A percentile compares a stretch with the other conserved stretches of the same genome.
Conservation (phyloP, 2,113 vertebrate species). For the Cromileptes altivelis region DNA sequence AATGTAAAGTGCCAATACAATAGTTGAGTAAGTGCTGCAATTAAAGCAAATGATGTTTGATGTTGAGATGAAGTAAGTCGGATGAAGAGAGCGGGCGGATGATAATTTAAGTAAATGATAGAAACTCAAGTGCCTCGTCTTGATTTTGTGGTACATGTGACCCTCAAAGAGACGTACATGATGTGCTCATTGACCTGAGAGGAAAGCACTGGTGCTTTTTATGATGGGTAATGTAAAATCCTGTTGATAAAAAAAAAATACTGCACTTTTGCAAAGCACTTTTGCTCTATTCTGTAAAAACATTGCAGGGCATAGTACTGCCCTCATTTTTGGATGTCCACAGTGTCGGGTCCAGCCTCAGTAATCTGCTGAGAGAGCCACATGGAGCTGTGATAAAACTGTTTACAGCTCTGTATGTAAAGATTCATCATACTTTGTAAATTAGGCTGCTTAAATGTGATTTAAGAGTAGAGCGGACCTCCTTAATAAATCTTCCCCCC, state of each 20-base stretch:
- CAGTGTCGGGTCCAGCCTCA: not conserved
- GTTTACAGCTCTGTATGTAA: slow-evolving; percentile 34
- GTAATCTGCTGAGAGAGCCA: not conserved
- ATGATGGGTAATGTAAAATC: not conserved
- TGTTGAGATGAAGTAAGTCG: not conserved
- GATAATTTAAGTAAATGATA: not conserved
- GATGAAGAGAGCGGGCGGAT: not conserved
- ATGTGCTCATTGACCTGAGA: not conserved
- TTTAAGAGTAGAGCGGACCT: slow-evolving; percentile 18
- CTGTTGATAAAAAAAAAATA: not conserved
- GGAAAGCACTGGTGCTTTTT: not conserved
- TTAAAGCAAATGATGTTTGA: slow-evolving; percentile 3
- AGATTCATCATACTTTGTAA: slow-evolving; percentile 33
- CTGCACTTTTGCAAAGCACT: not conserved
- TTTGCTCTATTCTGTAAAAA: not conserved
- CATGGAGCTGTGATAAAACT: not conserved
- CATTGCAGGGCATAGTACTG: not conserved
- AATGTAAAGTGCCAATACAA: not conserved
- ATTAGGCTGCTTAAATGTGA: slow-evolving; percentile 25
- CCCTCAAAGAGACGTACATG: not conserved
- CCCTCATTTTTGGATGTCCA: not conserved
- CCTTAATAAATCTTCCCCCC: slow-evolving; percentile 7
- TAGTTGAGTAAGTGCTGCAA: not conserved
- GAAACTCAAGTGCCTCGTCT: too few species aligned
- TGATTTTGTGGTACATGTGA: too few species aligned